These are phyloP conservation scores for Mormoops blainvillei DNA, from an alignment of 2,113 vertebrate genomes.

Conservation along the genomic window DNA sequence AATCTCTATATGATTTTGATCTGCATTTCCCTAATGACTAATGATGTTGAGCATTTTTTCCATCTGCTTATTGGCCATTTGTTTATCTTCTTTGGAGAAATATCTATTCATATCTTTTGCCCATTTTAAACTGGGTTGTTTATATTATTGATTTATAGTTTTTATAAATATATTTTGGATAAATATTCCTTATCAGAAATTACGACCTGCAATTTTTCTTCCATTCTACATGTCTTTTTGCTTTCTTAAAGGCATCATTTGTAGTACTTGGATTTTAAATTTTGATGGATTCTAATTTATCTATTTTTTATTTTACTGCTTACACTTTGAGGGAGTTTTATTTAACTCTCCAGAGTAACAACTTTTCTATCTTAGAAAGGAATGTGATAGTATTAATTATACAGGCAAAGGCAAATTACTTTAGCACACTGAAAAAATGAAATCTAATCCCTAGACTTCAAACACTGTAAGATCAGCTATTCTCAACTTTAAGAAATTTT, in stretches of 20 bases:
- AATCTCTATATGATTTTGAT: background rate
- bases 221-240: background rate
- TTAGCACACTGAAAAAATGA: background rate
- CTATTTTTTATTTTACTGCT: constrained; percentile 15
- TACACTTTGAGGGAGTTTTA: background rate
- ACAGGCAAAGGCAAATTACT: constrained; percentile 14
- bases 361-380: background rate
- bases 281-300: background rate
- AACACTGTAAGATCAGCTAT: background rate
- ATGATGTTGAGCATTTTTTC: background rate
- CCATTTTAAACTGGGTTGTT: background rate
- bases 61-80: background rate
- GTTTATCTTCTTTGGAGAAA: background rate
- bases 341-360: background rate
- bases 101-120: background rate
- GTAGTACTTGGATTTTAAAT: background rate
- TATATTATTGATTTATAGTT: background rate
- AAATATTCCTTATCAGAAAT: background rate
- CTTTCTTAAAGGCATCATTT: background rate
- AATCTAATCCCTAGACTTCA: background rate
- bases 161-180: background rate
- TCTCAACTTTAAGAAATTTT: background rate
- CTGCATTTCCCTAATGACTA: background rate
- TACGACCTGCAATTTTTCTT: background rate
- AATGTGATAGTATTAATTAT: background rate